Conservation (phyloP, 2,888 invertebrate species). For the Alsophila aescularia region DNA sequence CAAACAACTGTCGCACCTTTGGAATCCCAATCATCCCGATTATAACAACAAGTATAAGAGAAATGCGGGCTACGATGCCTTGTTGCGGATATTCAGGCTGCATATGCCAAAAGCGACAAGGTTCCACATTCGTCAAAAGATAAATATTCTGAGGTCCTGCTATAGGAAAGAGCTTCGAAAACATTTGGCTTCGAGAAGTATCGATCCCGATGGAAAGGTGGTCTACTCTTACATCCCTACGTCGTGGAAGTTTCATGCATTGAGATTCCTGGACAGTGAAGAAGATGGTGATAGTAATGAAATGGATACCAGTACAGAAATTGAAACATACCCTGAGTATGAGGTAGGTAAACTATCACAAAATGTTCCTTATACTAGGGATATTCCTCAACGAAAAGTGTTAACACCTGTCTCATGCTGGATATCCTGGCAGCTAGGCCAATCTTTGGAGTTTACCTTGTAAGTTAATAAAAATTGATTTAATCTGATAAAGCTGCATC, state of each 20-base stretch:
- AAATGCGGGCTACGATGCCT: conserved; percentile 40
- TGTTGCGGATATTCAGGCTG: conserved; percentile 43
- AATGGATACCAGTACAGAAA: conserved; percentile 24
- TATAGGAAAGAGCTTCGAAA: conserved; percentile 48
- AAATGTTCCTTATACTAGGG: neutral
- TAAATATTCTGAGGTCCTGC: conserved; percentile 50
- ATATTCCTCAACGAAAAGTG: too few relatives aligned
- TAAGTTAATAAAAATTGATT: too few relatives aligned
- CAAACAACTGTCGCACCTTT: conserved; percentile 43
- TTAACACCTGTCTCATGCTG: too few relatives aligned
- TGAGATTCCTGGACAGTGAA: conserved; percentile 44
- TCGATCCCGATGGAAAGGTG: conserved; percentile 44
- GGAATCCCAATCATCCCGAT: conserved; percentile 47
- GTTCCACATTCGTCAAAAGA: conserved; percentile 48
- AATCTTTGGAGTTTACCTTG: too few relatives aligned
- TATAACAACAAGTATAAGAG: conserved; percentile 50
- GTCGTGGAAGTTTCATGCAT: conserved; percentile 49
- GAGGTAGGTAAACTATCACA: conserved; percentile 15
- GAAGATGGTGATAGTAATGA: conserved; percentile 18
- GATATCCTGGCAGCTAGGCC: too few relatives aligned
- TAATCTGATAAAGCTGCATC: too few relatives aligned
- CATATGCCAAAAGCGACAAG: conserved; percentile 43
- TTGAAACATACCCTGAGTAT: conserved; percentile 26
- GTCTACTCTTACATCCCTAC: conserved; percentile 42
- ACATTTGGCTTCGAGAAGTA: conserved; percentile 42